A percentile compares a stretch with the other conserved stretches of the same genome.
Conservation (phyloP, 2,797 vertebrate genomes). For the Enteromius trimaculatus region DNA sequence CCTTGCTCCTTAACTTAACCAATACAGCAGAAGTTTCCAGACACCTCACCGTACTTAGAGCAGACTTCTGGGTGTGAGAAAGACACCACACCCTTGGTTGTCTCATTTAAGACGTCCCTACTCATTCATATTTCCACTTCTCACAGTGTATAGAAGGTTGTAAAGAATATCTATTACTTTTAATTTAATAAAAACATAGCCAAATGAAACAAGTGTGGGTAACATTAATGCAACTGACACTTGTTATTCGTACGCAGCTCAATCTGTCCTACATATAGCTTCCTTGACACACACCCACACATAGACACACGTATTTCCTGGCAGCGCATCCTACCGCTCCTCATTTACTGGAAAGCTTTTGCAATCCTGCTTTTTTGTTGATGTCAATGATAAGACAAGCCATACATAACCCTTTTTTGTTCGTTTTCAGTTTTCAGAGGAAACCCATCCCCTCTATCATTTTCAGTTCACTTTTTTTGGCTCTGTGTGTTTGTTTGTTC, state of each 20-base stretch:
- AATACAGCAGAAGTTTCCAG: constrained; percentile 79
- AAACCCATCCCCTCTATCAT: constrained; percentile 15
- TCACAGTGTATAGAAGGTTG: constrained; percentile 26
- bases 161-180: not conserved
- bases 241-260: constrained; percentile 67
- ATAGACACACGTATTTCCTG: constrained; percentile 68
- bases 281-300: constrained; percentile 69
- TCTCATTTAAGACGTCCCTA: constrained; percentile 35
- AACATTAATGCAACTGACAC: constrained; percentile 66
- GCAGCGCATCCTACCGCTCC: constrained; percentile 65
- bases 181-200: not conserved
- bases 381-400: constrained; percentile 50
- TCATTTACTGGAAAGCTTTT: constrained; percentile 60
- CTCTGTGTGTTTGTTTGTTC: constrained; percentile 25
- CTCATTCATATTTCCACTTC: constrained; percentile 35
- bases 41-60: constrained; percentile 65
- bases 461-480: constrained; percentile 36
- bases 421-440: constrained; percentile 32
- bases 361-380: constrained; percentile 51
- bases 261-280: constrained; percentile 76
- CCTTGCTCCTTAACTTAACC: constrained; percentile 74
- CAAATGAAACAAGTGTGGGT: not conserved
- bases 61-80: constrained; percentile 65
- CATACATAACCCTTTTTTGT: constrained; percentile 27
- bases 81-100: constrained; percentile 68